Conservation (phyloP, 2,888 invertebrate genomes). For the Aphodius granarius region DNA sequence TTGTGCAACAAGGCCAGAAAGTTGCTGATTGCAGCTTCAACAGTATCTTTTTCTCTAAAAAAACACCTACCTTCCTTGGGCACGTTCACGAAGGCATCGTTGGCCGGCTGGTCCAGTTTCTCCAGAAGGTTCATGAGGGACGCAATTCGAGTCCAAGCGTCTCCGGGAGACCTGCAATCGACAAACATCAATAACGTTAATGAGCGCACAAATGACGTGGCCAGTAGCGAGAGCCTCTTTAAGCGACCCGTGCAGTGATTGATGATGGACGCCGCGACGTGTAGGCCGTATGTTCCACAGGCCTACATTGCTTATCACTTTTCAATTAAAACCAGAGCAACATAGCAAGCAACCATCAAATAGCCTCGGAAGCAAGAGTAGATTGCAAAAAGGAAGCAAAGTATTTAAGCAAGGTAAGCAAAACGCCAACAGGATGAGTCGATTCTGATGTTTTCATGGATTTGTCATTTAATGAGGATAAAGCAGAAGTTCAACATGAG, state of each 20-base stretch:
- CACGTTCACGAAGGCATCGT: constrained; percentile 36
- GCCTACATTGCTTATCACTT: neutral
- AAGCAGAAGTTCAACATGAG: neutral
- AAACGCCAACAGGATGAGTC: too few species aligned
- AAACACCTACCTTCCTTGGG: constrained; percentile 56
- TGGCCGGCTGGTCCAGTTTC: constrained; percentile 61
- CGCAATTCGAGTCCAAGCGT: constrained; percentile 80
- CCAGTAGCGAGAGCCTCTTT: neutral
- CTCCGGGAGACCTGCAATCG: constrained; percentile 63
- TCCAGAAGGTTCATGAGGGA: constrained; percentile 76
- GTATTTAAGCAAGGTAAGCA: too few species aligned
- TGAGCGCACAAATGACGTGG: constrained; percentile 27
- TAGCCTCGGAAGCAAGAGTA: neutral
- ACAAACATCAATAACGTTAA: constrained; percentile 24
- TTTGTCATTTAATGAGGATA: too few species aligned
- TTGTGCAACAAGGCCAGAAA: too few species aligned
- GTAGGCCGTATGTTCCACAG: neutral
- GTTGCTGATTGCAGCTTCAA: too few species aligned
- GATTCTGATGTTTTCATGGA: too few species aligned
- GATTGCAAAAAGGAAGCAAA: neutral
- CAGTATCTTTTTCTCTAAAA: neutral
- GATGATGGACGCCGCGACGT: constrained; percentile 19
- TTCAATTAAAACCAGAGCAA: neutral
- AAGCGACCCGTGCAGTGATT: constrained; percentile 26
- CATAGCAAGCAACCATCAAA: neutral